Base-by-base conservation (phyloP, 35 echinoderm and acorn worm species). In the Apostichopus japonicus region DNA sequence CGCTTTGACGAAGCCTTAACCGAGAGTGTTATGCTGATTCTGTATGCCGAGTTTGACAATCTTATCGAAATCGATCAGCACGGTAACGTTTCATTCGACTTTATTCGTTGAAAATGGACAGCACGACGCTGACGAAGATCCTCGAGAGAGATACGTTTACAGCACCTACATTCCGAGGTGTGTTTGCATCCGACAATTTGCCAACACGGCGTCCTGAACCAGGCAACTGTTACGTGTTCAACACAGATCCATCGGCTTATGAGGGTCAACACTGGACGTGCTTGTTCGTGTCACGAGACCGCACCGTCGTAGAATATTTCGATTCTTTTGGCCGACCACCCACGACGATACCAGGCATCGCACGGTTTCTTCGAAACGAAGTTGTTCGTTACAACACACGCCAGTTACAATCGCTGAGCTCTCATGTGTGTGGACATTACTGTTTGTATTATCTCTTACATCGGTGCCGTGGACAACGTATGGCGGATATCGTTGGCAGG, bases 271-370 rank as follows among this genome's bases (percentile, higher is more conserved):
- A 56, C 5, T 83, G 80, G 14, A 53, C 56, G 17, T 83, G 80
- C 14, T 17, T 83, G 4, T 83, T 33, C 80, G 6, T 13, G 57
- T 54, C 33, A 13, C 7, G 5, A 59, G 11, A 9, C 57, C 1
- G 19, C 21, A 19, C 2, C 25, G 9, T 23, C 57, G 59, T 88
- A 2, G 86, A 88, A 88, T 88, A 71, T 67, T 88, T 67, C 58
- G 86, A 67, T 27, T 88, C 86, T 23, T 88, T 70, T 27, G 86
- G 86, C 4, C 55, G 86, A 67, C 55, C 56, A 51, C 80, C 80
- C 24, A 83, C 80, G 33, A 83, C 80, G 0, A 83, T 83, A 53
- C 54, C 80, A 0, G 80, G 79, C 9, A 27, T 83, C 54, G 79
- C 79, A 83, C 19, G 27, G 13, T 80, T 80, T n/a, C 78, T 80